These are phyloP conservation scores for Bombus difficillimus DNA, from an alignment of 1,140 invertebrate genomes.

Conservation along the genomic window DNA sequence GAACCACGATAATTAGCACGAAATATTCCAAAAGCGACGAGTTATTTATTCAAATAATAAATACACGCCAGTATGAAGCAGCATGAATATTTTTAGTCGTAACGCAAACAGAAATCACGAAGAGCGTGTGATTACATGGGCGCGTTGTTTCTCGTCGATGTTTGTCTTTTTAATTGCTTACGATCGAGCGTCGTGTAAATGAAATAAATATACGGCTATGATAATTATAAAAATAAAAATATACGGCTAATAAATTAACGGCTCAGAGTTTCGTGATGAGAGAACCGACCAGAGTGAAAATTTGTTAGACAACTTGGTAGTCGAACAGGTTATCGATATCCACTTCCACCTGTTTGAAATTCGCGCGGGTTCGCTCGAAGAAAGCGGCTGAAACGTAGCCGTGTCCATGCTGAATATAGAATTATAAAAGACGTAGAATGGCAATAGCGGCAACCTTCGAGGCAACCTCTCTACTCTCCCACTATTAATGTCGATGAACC, in stretches of 20 bases:
- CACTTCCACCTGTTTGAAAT: not conserved
- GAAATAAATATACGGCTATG: not conserved
- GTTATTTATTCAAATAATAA: not conserved
- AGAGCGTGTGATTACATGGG: not conserved
- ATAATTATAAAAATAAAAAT: too few relatives aligned
- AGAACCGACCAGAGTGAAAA: not conserved
- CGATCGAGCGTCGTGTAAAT: not conserved
- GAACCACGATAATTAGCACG: not conserved
- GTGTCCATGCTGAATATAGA: not conserved
- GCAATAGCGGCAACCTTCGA: constrained; percentile 23
- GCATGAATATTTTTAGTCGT: not conserved
- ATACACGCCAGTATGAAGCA: not conserved
- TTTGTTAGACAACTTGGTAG: not conserved
- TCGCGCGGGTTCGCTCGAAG: not conserved
- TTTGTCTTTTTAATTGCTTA: not conserved
- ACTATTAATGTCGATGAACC: constrained; percentile 44
- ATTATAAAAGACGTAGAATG: constrained; percentile 26
- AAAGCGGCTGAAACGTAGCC: constrained; percentile 6
- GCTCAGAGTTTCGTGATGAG: too few relatives aligned
- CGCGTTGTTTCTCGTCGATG: not conserved
- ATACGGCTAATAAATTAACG: too few relatives aligned
- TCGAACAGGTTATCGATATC: not conserved
- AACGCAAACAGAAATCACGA: not conserved
- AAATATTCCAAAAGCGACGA: not conserved
- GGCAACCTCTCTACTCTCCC: constrained; percentile 3